Percentiles rank a stretch among this genome's conserved stretches.
These are phyloP conservation scores for Drosophila demipolita DNA, from an alignment of 2,888 invertebrate genomes.

Conservation along the genomic window DNA sequence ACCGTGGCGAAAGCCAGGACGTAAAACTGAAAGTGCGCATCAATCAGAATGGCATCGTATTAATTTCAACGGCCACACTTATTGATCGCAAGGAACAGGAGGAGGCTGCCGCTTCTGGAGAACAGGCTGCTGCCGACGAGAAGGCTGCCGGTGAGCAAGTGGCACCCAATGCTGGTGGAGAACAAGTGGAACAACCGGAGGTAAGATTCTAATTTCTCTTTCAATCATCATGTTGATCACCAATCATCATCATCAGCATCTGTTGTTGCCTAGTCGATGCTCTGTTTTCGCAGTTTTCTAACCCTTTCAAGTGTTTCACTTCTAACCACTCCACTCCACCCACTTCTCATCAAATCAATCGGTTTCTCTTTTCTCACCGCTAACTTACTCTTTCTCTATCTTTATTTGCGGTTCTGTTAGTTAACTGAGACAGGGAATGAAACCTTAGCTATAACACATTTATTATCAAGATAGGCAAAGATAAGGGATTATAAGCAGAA, in stretches of 20 bases:
- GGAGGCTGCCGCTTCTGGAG: constrained; percentile 66
- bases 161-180: constrained; percentile 83
- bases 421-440: constrained; percentile 34
- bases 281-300: constrained; percentile 36
- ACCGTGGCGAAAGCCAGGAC: constrained; percentile 96
- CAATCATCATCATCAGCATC: constrained; percentile 22
- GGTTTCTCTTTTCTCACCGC: constrained; percentile 12
- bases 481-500: not conserved
- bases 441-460: constrained; percentile 23
- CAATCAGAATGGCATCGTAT: constrained; percentile 96
- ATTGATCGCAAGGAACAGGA: constrained; percentile 89
- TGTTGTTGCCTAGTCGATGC: constrained; percentile 41
- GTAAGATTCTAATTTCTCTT: constrained; percentile 72
- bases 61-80: constrained; percentile 93
- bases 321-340: constrained; percentile 31
- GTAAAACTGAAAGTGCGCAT: constrained; percentile 98
- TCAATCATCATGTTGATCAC: constrained; percentile 22
- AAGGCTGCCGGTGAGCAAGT: constrained; percentile 72
- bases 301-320: constrained; percentile 39
- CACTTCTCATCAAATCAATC: constrained; percentile 20
- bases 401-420: constrained; percentile 22
- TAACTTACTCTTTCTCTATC: not conserved
- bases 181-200: constrained; percentile 86
- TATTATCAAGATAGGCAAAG: not conserved
- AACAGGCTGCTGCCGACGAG: constrained; percentile 81